phyloP scores from a whole-genome alignment of 2,888 invertebrate genomes.

The Agrochola lychnidis region DNA sequence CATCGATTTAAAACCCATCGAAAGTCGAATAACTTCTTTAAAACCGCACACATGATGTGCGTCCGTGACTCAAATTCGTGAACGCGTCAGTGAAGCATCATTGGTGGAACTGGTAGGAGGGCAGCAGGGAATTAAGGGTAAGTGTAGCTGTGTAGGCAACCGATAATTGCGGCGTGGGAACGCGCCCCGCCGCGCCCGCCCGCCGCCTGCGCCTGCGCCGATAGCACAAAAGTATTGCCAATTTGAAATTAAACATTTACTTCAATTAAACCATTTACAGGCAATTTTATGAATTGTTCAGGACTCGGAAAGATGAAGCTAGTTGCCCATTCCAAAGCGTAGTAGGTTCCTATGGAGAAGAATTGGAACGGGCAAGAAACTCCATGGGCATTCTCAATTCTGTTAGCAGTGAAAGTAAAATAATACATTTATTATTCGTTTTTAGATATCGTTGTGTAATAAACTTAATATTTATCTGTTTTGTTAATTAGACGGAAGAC shows the following conservation, averaged over 20 bases:
- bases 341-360: background rate
- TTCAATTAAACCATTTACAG: background rate
- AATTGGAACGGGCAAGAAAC: background rate
- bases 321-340: background rate
- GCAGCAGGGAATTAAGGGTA: slow-evolving; percentile 85
- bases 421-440: slow-evolving; percentile 15
- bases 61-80: slow-evolving; percentile 69
- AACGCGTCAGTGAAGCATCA: slow-evolving; percentile 67
- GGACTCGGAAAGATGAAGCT: background rate
- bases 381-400: background rate
- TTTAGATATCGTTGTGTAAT: slow-evolving; percentile 40
- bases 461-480: slow-evolving; percentile 55
- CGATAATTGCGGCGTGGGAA: slow-evolving; percentile 89
- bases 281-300: background rate
- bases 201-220: slow-evolving; percentile 49
- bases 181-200: slow-evolving; percentile 55
- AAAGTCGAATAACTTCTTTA: background rate
- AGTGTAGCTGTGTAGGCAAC: slow-evolving; percentile 78
- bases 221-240: slow-evolving; percentile 56
- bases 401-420: slow-evolving; percentile 53
- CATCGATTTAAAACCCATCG: background rate
- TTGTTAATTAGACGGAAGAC: slow-evolving; percentile 37
- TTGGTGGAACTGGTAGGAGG: slow-evolving; percentile 77
- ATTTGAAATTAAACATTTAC: slow-evolving; percentile 10
- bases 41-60: slow-evolving; percentile 10